These are phyloP conservation scores for Nysson spinosus DNA, from an alignment of 2,888 invertebrate genomes.

Conservation along the genomic window DNA sequence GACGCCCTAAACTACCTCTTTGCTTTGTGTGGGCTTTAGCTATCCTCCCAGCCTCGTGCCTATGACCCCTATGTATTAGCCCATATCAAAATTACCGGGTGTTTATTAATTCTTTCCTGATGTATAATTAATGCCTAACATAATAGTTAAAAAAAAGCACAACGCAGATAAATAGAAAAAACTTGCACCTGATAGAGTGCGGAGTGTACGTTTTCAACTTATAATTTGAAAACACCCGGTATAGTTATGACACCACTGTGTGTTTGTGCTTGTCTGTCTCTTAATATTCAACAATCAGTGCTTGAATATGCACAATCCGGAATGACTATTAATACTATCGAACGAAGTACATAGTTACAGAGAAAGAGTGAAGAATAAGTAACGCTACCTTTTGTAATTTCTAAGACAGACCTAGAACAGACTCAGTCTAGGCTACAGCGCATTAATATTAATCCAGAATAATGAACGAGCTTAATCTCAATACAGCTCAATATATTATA, in stretches of 20 bases:
- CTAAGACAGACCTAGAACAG: slow-evolving; percentile 77
- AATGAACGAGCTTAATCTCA: slow-evolving; percentile 67
- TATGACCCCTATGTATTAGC: slow-evolving; percentile 67
- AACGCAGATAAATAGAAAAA: slow-evolving; percentile 43
- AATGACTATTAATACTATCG: slow-evolving; percentile 29
- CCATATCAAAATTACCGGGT: slow-evolving; percentile 77
- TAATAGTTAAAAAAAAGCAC: slow-evolving; percentile 54
- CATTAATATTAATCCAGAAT: slow-evolving; percentile 74
- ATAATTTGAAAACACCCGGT: slow-evolving; percentile 73
- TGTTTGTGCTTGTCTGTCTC: slow-evolving; percentile 77
- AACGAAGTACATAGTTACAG: slow-evolving; percentile 46
- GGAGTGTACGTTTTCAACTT: slow-evolving; percentile 30
- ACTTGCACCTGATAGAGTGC: slow-evolving; percentile 33
- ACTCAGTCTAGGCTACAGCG: slow-evolving; percentile 76
- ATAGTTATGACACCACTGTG: slow-evolving; percentile 75
- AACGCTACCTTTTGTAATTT: slow-evolving; percentile 44
- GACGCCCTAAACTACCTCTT: slow-evolving; percentile 69
- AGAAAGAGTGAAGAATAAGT: too few relatives aligned
- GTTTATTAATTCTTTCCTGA: slow-evolving; percentile 67
- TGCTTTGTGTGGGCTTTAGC: slow-evolving; percentile 76
- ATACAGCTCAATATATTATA: slow-evolving; percentile 54
- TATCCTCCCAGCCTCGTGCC: slow-evolving; percentile 76
- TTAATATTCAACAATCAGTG: slow-evolving; percentile 58
- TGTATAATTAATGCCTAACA: slow-evolving; percentile 49
- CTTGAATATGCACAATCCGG: slow-evolving; percentile 49